Evolutionary conservation across 2,113 vertebrate species (phyloP).

Genomic region (Zootoca vivipara): DNA sequence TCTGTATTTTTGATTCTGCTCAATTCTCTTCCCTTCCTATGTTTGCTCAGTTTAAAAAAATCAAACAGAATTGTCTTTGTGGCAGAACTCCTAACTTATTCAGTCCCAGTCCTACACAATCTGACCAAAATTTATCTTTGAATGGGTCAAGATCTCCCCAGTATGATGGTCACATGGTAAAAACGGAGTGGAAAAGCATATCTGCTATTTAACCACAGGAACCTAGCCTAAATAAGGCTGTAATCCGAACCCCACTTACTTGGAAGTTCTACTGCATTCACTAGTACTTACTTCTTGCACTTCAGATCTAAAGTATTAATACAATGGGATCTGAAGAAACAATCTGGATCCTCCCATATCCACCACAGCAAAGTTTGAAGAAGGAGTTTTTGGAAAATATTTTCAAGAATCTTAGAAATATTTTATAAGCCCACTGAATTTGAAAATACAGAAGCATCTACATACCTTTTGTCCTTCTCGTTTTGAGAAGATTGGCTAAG

Average conservation of each 20-base stretch:
- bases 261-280: too few relatives aligned
- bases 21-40: background rate
- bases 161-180: background rate
- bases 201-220: background rate
- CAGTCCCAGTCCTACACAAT: background rate
- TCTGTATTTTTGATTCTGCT: background rate
- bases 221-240: too few relatives aligned
- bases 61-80: background rate
- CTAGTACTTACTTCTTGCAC: background rate
- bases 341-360: background rate
- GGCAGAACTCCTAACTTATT: background rate
- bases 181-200: background rate
- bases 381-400: background rate
- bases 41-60: background rate
- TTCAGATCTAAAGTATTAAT: background rate
- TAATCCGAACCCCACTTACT: too few relatives aligned
- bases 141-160: background rate
- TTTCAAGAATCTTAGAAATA: too few relatives aligned
- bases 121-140: background rate
- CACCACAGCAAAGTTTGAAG: background rate
- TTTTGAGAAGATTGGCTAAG: slow-evolving; percentile 81
- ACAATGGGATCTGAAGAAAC: background rate
- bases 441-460: slow-evolving; percentile 26
- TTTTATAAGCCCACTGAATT: background rate
- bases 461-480: slow-evolving; percentile 79